phyloP scores from a whole-genome alignment of 2,797 vertebrate species.

The Ateles fusciceps region DNA sequence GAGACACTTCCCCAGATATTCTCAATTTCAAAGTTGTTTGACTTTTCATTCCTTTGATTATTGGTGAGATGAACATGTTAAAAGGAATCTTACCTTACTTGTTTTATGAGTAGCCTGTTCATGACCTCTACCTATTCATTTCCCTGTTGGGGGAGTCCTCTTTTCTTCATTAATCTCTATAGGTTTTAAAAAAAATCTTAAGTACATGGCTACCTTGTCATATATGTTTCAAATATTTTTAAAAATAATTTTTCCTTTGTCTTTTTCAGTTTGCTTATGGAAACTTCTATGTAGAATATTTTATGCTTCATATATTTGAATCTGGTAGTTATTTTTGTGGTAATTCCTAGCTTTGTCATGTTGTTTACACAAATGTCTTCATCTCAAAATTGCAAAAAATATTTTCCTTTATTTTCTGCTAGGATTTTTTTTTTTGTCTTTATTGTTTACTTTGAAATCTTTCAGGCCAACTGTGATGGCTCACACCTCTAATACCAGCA shows the following conservation, averaged over 20 bases:
- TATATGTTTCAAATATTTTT: background rate
- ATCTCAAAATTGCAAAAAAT: background rate
- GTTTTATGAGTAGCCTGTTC: background rate
- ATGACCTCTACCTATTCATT: background rate
- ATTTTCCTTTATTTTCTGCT: slow-evolving; percentile 10
- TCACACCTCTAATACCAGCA: background rate
- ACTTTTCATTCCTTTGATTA: background rate
- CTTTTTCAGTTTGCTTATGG: background rate
- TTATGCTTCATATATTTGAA: slow-evolving; percentile 30
- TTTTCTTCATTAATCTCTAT: background rate
- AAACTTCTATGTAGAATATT: background rate
- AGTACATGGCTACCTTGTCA: background rate
- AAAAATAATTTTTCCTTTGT: background rate
- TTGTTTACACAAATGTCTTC: background rate
- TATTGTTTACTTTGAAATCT: background rate
- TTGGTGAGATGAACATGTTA: background rate
- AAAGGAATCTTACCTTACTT: background rate
- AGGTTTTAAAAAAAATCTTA: background rate
- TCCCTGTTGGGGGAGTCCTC: background rate
- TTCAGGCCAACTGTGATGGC: background rate
- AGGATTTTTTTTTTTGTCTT: background rate
- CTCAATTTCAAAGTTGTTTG: background rate
- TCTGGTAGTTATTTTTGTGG: slow-evolving; percentile 22
- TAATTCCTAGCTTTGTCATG: background rate
- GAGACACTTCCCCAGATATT: background rate